These are phyloP conservation scores for Babyrousa celebensis DNA, from an alignment of 2,797 vertebrate genomes.

Conservation along the genomic window DNA sequence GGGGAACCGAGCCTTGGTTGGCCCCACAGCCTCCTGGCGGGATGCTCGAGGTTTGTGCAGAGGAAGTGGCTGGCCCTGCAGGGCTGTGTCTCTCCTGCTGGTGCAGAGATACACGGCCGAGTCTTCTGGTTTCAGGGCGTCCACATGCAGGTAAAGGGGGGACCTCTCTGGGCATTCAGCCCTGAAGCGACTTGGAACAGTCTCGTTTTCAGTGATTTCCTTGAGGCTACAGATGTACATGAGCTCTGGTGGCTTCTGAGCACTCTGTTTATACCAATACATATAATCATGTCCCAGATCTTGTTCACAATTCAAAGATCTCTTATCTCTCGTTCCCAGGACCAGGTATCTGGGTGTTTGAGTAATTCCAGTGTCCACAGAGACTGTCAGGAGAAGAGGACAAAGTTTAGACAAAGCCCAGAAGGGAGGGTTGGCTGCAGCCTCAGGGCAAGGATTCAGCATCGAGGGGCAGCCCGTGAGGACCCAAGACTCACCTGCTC, in stretches of 20 bases:
- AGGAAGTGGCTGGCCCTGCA: neutral
- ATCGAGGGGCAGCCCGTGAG: fast-evolving
- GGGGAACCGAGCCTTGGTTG: fast-evolving
- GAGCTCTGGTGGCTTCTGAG: neutral
- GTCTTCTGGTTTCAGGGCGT: neutral
- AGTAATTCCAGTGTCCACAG: conserved; percentile 4
- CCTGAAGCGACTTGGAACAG: neutral
- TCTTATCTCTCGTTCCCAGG: neutral
- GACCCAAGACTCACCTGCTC: conserved; percentile 13
- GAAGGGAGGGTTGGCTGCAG: neutral
- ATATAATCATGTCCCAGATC: neutral
- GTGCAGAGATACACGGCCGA: conserved; percentile 7
- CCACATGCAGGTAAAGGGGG: neutral
- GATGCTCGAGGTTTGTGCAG: conserved; percentile 1
- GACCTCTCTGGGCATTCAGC: fast-evolving
- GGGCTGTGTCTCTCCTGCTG: conserved; percentile 73
- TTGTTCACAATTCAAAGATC: neutral
- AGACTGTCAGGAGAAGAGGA: neutral
- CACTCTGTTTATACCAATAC: conserved; percentile 77
- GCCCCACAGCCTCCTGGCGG: neutral
- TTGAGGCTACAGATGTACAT: neutral
- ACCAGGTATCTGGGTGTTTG: conserved; percentile 73
- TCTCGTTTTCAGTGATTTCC: fast-evolving
- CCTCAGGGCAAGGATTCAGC: neutral
- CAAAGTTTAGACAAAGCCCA: neutral